phyloP scores from a whole-genome alignment of 2,113 vertebrate species.

The Siniperca knerii region DNA sequence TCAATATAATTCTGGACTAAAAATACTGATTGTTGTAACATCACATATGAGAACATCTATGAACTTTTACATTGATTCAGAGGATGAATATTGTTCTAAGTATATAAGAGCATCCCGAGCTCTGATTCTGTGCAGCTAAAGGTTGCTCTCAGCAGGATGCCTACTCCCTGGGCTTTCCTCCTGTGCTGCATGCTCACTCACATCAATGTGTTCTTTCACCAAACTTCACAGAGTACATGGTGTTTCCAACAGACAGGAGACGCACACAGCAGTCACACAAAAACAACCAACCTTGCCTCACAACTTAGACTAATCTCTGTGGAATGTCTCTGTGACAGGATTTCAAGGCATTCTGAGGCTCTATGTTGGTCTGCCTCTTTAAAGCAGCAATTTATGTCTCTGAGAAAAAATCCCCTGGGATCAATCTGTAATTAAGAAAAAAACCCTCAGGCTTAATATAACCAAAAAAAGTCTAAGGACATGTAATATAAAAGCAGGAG shows the following conservation, averaged over 20 bases:
- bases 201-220: conserved; percentile 78
- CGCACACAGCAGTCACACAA: conserved; percentile 68
- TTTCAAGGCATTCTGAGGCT: conserved; percentile 51
- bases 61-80: conserved; percentile 12
- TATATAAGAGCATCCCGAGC: conserved; percentile 34
- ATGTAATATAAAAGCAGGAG: conserved; percentile 24
- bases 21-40: conserved; percentile 17
- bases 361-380: conserved; percentile 50
- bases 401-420: conserved; percentile 51
- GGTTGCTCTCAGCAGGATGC: conserved; percentile 65
- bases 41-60: background rate
- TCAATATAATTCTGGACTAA: background rate
- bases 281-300: conserved; percentile 68
- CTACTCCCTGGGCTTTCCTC: conserved; percentile 58
- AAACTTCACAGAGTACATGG: conserved; percentile 74
- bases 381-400: conserved; percentile 52
- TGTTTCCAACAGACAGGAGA: conserved; percentile 72
- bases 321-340: conserved; percentile 74
- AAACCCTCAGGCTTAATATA: conserved; percentile 47
- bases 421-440: conserved; percentile 65
- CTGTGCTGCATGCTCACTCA: conserved; percentile 61
- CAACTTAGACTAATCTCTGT: conserved; percentile 70
- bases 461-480: conserved; percentile 19
- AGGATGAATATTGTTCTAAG: conserved; percentile 32
- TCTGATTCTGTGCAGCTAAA: conserved; percentile 59